Percentiles rank a stretch among this genome's conserved stretches.
Evolutionary conservation across 2,797 vertebrate genomes (phyloP).

Genomic region (Morelia viridis): DNA sequence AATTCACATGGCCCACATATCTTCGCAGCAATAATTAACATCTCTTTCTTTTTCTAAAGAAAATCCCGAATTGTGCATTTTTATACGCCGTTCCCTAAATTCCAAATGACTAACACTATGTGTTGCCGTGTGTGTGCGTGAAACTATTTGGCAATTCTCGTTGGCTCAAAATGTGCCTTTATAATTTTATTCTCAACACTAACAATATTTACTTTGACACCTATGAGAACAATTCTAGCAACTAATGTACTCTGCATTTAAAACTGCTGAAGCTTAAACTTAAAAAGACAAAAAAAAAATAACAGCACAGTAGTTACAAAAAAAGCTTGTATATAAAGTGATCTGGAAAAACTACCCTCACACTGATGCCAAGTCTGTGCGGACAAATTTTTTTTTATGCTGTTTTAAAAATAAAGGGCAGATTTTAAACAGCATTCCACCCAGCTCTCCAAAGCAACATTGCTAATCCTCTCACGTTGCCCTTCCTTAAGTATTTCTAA

Average conservation of each 20-base stretch:
- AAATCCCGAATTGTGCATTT: background rate
- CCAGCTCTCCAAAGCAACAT: background rate
- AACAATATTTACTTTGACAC: conserved; percentile 7
- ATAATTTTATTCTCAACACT: background rate
- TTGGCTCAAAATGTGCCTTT: background rate
- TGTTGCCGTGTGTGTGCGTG: background rate
- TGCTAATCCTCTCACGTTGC: background rate
- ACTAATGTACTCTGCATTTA: background rate
- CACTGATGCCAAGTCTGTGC: background rate
- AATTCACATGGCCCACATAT: background rate
- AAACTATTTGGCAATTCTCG: background rate
- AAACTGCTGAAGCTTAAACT: background rate
- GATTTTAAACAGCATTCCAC: background rate
- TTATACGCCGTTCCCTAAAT: background rate
- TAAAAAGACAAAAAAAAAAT: background rate
- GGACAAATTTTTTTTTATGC: background rate
- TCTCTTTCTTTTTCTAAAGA: background rate
- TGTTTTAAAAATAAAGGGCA: background rate
- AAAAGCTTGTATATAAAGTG: background rate
- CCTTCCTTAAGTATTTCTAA: background rate
- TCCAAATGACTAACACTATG: background rate
- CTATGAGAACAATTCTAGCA: background rate
- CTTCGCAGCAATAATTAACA: background rate
- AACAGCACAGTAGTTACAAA: background rate
- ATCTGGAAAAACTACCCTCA: background rate